Base-by-base conservation (phyloP, 2,797 vertebrate genomes). In the Natrix natrix region DNA sequence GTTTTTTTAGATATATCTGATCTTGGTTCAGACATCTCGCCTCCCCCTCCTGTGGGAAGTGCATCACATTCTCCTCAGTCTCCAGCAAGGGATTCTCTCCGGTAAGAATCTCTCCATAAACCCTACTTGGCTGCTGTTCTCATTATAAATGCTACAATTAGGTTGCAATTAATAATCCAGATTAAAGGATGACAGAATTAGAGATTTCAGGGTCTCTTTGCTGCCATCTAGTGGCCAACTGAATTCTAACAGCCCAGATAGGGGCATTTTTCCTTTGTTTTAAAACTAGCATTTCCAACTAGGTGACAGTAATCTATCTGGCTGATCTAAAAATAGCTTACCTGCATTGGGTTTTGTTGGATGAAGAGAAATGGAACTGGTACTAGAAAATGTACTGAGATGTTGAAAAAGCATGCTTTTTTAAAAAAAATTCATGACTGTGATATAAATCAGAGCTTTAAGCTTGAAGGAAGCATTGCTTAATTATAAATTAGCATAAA, bases 1-100 rank as follows among this genome's bases (percentile, higher is more conserved):
- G 4, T 57, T 87, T 37, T 87, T 17, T 92, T 48, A 12, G 99
- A 99, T 86, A 99, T 99, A 97, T 99, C 99, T 0, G 99, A 99
- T 94, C 96, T 99, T 0, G 98, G 98, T 55, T 98, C 98, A 0
- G 98, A 98, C 17, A 43, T 94, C 1, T 97, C 92, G 43, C 97
- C 54, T 32, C 97, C 92, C 0, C 96, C 96, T 3, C 96, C 97
- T 1, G 96, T 96, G 0, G 91, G 37, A 86, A 93, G 91, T 0
- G 86, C 87, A 5, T 90, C 57, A 3, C 63, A 0, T 14, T 92
- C 92, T 48, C 98, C 98, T 0, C 98, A 98, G 22, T 98, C 97
- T 1, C 98, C 98, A 91, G 96, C 22, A 92, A 97, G 97, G 4
- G 92, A 95, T 93, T 98, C 98, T 2, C 96, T 98, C 0, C 17